phyloP scores from a whole-genome alignment of 2,888 invertebrate genomes.

The Sinotaia quadrata region DNA sequence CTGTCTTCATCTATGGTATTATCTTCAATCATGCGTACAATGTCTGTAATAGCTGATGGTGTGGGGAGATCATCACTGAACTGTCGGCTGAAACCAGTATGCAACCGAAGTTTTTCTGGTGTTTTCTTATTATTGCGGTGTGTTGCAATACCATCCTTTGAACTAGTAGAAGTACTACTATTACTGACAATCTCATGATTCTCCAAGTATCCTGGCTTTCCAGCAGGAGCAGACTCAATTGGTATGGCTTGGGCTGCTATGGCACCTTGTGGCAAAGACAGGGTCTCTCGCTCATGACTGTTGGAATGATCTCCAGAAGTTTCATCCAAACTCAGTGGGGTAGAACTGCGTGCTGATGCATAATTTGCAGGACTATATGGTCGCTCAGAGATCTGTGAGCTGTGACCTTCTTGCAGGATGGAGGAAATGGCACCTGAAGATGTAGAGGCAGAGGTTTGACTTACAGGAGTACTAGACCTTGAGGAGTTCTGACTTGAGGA shows the following conservation, averaged over 20 bases:
- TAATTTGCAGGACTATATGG: slow-evolving; percentile 44
- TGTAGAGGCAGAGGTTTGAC: slow-evolving; percentile 23
- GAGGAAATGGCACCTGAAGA: slow-evolving; percentile 13
- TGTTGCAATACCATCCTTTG: slow-evolving; percentile 23
- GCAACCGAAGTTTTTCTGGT: slow-evolving; percentile 38
- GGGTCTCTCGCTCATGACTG: slow-evolving; percentile 9
- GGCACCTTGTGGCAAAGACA: neutral
- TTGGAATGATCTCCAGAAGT: slow-evolving; percentile 8
- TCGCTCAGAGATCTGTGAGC: slow-evolving; percentile 33
- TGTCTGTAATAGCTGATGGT: slow-evolving; percentile 60
- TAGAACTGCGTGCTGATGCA: slow-evolving; percentile 9
- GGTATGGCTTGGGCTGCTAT: too few species aligned
- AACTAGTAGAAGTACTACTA: too few species aligned
- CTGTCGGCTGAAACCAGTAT: slow-evolving; percentile 63
- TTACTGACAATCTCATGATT: too few species aligned
- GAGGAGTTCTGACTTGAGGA: slow-evolving; percentile 39
- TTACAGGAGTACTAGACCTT: slow-evolving; percentile 45
- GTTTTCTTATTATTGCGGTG: slow-evolving; percentile 27
- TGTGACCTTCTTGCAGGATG: slow-evolving; percentile 29
- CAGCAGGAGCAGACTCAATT: neutral
- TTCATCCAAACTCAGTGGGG: slow-evolving; percentile 4
- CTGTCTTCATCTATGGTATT: slow-evolving; percentile 48
- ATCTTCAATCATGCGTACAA: slow-evolving; percentile 64
- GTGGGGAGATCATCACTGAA: slow-evolving; percentile 64
- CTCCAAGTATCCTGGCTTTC: too few species aligned